Base-by-base conservation (phyloP, 2,797 vertebrate species). In the Meda fulgida region DNA sequence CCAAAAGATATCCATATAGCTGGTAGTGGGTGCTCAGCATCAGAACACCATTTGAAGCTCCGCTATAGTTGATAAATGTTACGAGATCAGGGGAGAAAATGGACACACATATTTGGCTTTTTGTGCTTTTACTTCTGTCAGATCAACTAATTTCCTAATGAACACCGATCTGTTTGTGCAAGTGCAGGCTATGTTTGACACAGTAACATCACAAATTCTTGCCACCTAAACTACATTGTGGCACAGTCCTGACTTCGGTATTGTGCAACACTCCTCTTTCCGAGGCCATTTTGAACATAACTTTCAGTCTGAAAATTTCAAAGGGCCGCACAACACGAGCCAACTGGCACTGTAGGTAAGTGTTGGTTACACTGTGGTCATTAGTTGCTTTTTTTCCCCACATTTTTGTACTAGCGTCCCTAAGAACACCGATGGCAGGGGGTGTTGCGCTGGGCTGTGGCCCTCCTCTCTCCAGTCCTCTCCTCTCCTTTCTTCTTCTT, bases 401-500 rank as follows among this genome's bases (percentile, higher is more conserved):
- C 11, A 21, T 85, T 85, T 65, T 77, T 79, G 31, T 34, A 80
- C 73, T 76, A 81, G 48, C 3, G 78, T 60, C 75, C 84, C 85
- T 90, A 85, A 88, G 82, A 85, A 88, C 40, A 76, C 85, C 60
- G 83, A 36, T 84, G 83, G 81, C 63, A n/a, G 48, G 43, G 21
- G 48, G 75, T 84, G 66, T 26, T 84, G 69, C 1, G 67, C 34
- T 89, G 69, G 83, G 85, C 86, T 85, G 89, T 40, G 53, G 84
- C 48, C 72, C 84, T 91, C 87, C 87, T 90, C 86, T 83, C 75
- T 63, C 88, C 83, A 66, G 87, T 84, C 87, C 89, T 91, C 91
- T 92, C 80, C 90, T 85, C 90, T 88, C 87, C 82, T 85, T 91
- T 88, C 87, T 89, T 88, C 87, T 88, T 94, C 92, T 89, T 93